Base-by-base conservation (phyloP, 2,113 vertebrate species). In the Phyllostomus hastatus region DNA sequence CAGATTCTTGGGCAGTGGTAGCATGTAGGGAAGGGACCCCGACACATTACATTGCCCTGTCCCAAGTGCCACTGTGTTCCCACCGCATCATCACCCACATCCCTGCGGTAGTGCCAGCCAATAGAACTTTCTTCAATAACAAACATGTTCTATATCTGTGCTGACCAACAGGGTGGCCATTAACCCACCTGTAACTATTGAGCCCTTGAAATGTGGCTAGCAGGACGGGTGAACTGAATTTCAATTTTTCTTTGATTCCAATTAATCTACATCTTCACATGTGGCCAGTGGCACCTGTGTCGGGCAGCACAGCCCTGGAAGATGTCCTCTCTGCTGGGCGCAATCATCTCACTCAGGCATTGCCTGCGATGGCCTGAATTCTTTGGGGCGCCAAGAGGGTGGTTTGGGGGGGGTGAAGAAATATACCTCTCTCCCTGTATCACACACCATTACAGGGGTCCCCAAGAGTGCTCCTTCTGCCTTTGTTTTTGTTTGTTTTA, bases 41-140 rank as follows among this genome's bases (percentile, higher is more conserved):
- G 20, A 43, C 38, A 46, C 19, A 11, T n/a, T 10, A 67, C 31
- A 9, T 6, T 1, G 10, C 11, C 66, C 28, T 35, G 1, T 5
- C 70, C 28, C 3, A 0, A 28, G 7, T 2, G 8, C 76, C 72
- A 3, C 35, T 26, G 50, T 7, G 7, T 20, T 33, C 78, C n/a
- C 0, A 0, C 12, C 2, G 1, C 0, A 2, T 14, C 67, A 26
- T 15, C 7, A 17, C 14, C 70, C 26, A 20, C 2, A 6, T 15
- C 43, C 73, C 9, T 31, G 20, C 0, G 0, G 8, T 5, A 79
- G 61, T 22, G 3, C 67, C 35, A 28, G 19, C 48, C 26, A 1
- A 26, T 1, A 19, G 73, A 50, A 6, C 31, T 52, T 33, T 46
- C 84, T 3, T 15, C 38, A 54, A 1, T 16, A 22, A 33, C 15